Base-by-base conservation (phyloP, 2,888 invertebrate species). In the Nipponacmea schrenckii region DNA sequence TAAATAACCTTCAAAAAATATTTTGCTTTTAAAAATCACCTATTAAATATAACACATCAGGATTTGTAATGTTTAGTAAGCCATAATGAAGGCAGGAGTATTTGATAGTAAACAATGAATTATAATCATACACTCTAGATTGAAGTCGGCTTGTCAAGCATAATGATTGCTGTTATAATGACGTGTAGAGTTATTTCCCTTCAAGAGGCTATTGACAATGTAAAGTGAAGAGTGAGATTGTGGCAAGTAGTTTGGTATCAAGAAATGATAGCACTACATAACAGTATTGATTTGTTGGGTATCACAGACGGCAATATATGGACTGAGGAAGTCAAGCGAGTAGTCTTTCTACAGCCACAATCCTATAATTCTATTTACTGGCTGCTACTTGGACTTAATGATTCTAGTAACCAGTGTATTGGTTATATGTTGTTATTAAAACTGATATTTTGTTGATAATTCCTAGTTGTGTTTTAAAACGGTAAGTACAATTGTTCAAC, bases 191-290 rank as follows among this genome's bases (percentile, higher is more conserved):
- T 56, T 56, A 24, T 56, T 56, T 56, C 56, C 56, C 56, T 14
- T 56, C 24, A 56, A 56, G 56, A 56, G 56, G 56, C 56, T 56
- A 56, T 56, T 56, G 56, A 56, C 56, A 24, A 39, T 39, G 56
- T 24, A 24, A 56, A 56, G 56, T 56, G 56, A 56, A 24, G 56
- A 56, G 56, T 20, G 56, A 56, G 56, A 24, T 56, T 56, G 56
- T 56, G 56, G 56, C 56, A 56, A 56, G 56, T 56, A 56, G 56
- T 56, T 56, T 56, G 56, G 56, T 56, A 56, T 56, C 56, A 56
- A 56, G 56, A 56, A 56, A 56, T 24, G 56, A 56, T 56, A 56
- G 56, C 56, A 56, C 56, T 56, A 56, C 56, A 56, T 56, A 56
- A 56, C 56, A 24, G 56, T 56, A 56, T 56, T 56, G 56, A 56